Conservation (phyloP, 2,113 vertebrate genomes). For the Uria lomvia region DNA sequence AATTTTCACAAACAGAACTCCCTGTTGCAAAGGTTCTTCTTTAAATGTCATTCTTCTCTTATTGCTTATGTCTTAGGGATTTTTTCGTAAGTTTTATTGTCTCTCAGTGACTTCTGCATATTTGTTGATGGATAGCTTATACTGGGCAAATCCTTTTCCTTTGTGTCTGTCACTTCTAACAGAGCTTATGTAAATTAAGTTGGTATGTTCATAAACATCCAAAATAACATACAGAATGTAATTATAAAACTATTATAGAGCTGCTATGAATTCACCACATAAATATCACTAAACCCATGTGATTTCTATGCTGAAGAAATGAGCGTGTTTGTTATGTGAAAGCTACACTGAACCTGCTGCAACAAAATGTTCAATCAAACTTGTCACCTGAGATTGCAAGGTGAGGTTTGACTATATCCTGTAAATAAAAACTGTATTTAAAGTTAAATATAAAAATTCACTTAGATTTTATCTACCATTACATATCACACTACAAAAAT, state of each 20-base stretch:
- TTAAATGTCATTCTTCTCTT: neutral
- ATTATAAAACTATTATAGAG: neutral
- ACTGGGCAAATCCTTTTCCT: neutral
- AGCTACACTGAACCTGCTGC: neutral
- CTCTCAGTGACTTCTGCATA: neutral
- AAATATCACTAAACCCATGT: neutral
- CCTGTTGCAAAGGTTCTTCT: neutral
- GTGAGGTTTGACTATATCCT: neutral
- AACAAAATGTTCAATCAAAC: neutral
- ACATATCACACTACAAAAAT: neutral
- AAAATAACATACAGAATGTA: neutral
- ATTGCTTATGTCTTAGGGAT: neutral
- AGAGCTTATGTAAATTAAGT: neutral
- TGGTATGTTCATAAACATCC: neutral
- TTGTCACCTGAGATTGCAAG: neutral
- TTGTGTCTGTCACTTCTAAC: neutral
- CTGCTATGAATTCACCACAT: neutral
- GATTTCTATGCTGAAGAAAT: neutral
- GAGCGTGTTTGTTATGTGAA: neutral
- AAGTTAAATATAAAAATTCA: neutral
- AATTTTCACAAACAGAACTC: neutral
- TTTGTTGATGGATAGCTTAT: constrained; percentile 4
- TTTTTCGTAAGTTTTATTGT: neutral
- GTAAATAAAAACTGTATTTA: neutral
- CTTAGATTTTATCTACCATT: neutral